A percentile compares a stretch with the other conserved stretches of the same genome.
phyloP scores from a whole-genome alignment of 1,140 invertebrate species.

The Atta cephalotes region DNA sequence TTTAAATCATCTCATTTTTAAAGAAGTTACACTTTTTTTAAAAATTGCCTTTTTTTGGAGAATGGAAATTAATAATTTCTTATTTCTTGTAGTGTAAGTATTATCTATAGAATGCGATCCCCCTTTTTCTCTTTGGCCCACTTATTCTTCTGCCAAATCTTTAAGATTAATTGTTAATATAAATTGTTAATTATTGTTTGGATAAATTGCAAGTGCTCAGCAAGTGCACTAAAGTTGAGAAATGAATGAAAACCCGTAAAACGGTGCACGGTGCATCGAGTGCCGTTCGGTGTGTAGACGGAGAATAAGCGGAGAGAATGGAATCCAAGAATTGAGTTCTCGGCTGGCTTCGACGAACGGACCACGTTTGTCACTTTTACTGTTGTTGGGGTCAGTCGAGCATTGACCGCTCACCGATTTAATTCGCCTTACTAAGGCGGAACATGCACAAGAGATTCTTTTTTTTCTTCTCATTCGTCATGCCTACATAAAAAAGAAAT shows the following conservation, averaged over 20 bases:
- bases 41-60: no score
- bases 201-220: neutral
- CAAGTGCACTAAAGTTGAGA: neutral
- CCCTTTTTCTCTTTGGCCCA: no score
- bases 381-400: conserved; percentile 83
- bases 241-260: conserved; percentile 17
- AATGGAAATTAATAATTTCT: no score
- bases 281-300: conserved; percentile 18
- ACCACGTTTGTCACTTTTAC: conserved; percentile 82
- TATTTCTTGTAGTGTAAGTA: neutral
- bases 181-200: neutral
- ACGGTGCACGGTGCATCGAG: conserved; percentile 42
- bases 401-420: conserved; percentile 81
- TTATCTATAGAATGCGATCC: neutral
- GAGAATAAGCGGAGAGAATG: conserved; percentile 48
- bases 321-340: conserved; percentile 68
- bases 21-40: no score
- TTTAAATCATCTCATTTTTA: no score
- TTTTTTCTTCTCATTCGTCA: conserved; percentile 15
- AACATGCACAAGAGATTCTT: conserved; percentile 56
- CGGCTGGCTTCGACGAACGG: conserved; percentile 63
- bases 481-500: conserved; percentile 4
- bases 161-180: neutral
- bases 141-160: neutral
- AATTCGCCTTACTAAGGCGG: conserved; percentile 61